Conservation (phyloP, 2,888 invertebrate genomes). For the Cephus runcator region DNA sequence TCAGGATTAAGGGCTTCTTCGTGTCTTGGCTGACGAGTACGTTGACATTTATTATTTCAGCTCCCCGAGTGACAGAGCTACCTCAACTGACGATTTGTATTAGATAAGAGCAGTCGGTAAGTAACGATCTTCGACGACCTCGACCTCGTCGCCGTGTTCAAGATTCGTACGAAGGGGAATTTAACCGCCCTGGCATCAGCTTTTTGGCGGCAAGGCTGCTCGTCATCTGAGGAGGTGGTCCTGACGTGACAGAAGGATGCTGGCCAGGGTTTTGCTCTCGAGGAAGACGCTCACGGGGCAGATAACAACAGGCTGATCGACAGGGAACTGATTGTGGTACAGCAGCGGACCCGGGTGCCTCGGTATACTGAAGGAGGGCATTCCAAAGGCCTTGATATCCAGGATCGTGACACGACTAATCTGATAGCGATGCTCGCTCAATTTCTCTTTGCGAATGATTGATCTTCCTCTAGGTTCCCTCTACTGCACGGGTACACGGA, state of each 20-base stretch:
- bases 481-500: constrained; percentile 18
- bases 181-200: constrained; percentile 51
- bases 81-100: background rate
- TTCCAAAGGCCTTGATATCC: constrained; percentile 37
- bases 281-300: background rate
- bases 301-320: background rate
- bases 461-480: background rate
- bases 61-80: background rate
- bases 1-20: background rate
- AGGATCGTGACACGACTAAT: constrained; percentile 11
- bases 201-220: constrained; percentile 55
- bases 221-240: constrained; percentile 56
- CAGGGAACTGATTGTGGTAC: constrained; percentile 4
- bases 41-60: background rate
- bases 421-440: constrained; percentile 3
- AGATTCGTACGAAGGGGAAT: constrained; percentile 16
- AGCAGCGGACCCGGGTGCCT: background rate
- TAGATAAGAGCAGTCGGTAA: background rate
- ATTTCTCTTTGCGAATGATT: constrained; percentile 1
- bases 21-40: background rate
- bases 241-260: constrained; percentile 38
- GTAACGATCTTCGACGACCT: background rate
- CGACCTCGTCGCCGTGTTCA: constrained; percentile 2
- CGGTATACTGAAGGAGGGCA: constrained; percentile 36
- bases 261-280: constrained; percentile 5